These are phyloP conservation scores for Notarius quadriscutis DNA, from an alignment of 2,113 vertebrate genomes.

Conservation along the genomic window DNA sequence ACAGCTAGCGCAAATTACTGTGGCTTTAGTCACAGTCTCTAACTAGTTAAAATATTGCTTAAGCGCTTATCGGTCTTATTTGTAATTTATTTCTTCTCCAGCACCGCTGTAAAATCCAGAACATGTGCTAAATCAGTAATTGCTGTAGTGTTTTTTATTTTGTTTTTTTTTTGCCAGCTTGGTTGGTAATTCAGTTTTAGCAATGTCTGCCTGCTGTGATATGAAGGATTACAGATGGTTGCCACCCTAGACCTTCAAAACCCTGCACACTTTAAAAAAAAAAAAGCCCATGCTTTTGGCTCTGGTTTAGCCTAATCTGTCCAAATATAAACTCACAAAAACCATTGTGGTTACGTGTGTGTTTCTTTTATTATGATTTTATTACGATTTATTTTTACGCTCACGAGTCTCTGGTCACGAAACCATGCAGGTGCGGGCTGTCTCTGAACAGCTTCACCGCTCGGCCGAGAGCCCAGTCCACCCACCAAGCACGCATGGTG, in stretches of 20 bases:
- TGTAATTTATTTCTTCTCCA: not conserved
- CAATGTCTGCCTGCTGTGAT: constrained; percentile 30
- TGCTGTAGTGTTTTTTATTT: not conserved
- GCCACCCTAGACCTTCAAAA: not conserved
- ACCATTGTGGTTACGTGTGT: not conserved
- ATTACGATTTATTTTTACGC: constrained; percentile 16
- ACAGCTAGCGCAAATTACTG: too few species aligned
- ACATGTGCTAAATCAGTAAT: constrained; percentile 24
- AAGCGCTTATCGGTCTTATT: not conserved
- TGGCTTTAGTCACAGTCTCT: too few species aligned
- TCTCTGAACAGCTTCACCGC: constrained; percentile 28
- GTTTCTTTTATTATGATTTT: not conserved
- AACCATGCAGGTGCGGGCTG: constrained; percentile 24
- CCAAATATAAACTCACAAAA: constrained; percentile 8
- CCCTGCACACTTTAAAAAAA: constrained; percentile 13
- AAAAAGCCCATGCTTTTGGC: constrained; percentile 12
- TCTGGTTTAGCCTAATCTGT: constrained; percentile 21
- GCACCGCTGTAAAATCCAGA: not conserved
- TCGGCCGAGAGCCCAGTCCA: constrained; percentile 44
- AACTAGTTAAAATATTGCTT: too few species aligned
- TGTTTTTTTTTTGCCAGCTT: not conserved
- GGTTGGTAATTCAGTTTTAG: constrained; percentile 18
- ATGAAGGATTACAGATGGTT: constrained; percentile 39
- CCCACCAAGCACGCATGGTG: constrained; percentile 56
- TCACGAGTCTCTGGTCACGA: not conserved